These are phyloP conservation scores for Ceratotherium simum DNA, from an alignment of 2,113 vertebrate species.

Conservation along the genomic window DNA sequence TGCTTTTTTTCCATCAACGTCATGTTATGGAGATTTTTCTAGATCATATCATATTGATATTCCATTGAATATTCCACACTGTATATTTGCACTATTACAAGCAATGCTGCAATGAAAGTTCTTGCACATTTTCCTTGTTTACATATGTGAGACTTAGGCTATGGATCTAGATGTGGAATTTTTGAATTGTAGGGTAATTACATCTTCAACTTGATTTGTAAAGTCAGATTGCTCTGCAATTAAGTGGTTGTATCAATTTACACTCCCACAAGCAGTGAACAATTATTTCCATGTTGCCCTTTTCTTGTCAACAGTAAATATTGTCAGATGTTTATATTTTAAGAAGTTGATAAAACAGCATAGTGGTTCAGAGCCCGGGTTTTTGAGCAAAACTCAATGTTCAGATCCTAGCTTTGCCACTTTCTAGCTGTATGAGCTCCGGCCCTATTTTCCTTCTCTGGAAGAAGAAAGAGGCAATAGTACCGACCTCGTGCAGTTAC, in stretches of 20 bases:
- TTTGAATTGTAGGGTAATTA: background rate
- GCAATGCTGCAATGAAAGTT: background rate
- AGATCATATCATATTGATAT: background rate
- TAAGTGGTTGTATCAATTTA: background rate
- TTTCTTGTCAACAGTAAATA: background rate
- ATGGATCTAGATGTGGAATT: background rate
- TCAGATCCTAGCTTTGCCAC: background rate
- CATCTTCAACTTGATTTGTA: background rate
- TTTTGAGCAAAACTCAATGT: background rate
- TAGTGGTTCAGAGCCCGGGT: background rate
- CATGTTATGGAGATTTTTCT: background rate
- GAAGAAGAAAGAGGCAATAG: background rate
- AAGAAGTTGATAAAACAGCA: background rate
- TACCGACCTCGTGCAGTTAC: background rate
- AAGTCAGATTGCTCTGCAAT: background rate
- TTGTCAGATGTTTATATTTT: background rate
- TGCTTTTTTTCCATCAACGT: background rate
- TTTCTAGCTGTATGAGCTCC: background rate
- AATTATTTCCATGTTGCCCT: background rate
- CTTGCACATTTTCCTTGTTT: background rate
- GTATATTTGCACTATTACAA: background rate
- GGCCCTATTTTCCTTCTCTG: background rate
- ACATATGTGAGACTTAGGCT: background rate
- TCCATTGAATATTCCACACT: background rate
- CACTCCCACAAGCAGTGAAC: background rate